Base-by-base conservation (phyloP, 2,797 vertebrate genomes). In the Thripadectes ignobilis region DNA sequence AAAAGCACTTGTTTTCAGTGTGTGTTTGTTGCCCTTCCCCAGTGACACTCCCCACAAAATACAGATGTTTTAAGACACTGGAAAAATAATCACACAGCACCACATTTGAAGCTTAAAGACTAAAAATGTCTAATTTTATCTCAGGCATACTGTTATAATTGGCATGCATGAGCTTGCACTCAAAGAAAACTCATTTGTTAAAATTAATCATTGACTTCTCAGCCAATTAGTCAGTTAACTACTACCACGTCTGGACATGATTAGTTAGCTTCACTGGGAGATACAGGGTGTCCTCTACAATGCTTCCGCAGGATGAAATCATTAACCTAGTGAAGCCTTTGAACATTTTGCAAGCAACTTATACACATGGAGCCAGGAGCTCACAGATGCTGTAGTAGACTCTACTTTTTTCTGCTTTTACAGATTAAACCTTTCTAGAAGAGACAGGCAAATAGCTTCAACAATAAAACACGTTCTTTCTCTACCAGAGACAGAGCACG, bases 141-240 rank as follows among this genome's bases (percentile, higher is more conserved):
- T 57, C 1, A 73, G 29, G 29, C 34, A 38, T 39, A 59, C 29
- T 45, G 36, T 41, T 94, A 55, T 39, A 94, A 84, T 21, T 81
- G 46, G 45, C 27, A 85, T 36, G 83, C 8, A 5, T 59, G 29
- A 91, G 21, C 51, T 62, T 81, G 41, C 38, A 69, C 68, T 85
- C 20, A 91, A 81, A 91, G 85, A 94, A 88, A 95, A 69, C 32
- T 85, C 66, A 72, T 80, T 92, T 71, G 62, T 86, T 93, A 94
- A 92, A 97, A 95, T 81, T 94, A 88, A 92, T 75, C 76, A 90
- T 26, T 10, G 23, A 81, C 66, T 93, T 88, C 58, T 94, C 69
- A 55, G 48, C 16, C 69, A 76, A 71, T 90, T 69, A 93, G 77
- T 92, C 85, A 69, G 46, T 52, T 79, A 73, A 89, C 66, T 75